phyloP scores from a whole-genome alignment of 2,113 vertebrate species.

The Rhabdornis inornatus region DNA sequence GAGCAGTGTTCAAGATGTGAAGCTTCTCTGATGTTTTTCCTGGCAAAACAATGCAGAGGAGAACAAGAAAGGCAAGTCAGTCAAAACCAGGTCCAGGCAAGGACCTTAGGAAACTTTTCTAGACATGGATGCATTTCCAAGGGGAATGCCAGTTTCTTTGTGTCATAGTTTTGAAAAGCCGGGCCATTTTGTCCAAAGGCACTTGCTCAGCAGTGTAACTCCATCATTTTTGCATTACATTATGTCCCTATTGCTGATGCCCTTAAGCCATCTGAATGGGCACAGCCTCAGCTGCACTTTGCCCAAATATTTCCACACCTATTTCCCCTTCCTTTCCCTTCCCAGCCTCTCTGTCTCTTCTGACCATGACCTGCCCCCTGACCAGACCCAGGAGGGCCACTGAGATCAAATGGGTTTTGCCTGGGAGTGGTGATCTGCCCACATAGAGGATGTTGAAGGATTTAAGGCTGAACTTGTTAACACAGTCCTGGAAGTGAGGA shows the following conservation, averaged over 20 bases:
- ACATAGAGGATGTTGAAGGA: neutral
- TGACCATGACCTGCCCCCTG: neutral
- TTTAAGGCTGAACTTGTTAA: neutral
- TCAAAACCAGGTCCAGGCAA: neutral
- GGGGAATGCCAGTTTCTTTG: neutral
- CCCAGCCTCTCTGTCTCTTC: neutral
- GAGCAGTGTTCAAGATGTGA: neutral
- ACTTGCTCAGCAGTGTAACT: neutral
- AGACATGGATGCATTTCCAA: neutral
- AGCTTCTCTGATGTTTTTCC: neutral
- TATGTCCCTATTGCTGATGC: neutral
- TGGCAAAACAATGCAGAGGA: neutral
- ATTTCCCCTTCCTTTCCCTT: neutral
- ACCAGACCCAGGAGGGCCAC: neutral
- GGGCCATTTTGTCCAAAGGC: neutral
- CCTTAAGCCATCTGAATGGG: neutral
- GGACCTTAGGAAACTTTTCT: neutral
- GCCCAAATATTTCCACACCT: neutral
- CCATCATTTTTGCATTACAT: neutral
- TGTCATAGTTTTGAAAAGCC: neutral
- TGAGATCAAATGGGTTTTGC: neutral
- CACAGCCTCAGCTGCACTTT: neutral
- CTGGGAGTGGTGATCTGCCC: neutral
- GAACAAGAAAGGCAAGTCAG: neutral
- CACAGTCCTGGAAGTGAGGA: neutral